Evolutionary conservation across 2,113 vertebrate species (phyloP).

Genomic region (Rhabdornis inornatus): DNA sequence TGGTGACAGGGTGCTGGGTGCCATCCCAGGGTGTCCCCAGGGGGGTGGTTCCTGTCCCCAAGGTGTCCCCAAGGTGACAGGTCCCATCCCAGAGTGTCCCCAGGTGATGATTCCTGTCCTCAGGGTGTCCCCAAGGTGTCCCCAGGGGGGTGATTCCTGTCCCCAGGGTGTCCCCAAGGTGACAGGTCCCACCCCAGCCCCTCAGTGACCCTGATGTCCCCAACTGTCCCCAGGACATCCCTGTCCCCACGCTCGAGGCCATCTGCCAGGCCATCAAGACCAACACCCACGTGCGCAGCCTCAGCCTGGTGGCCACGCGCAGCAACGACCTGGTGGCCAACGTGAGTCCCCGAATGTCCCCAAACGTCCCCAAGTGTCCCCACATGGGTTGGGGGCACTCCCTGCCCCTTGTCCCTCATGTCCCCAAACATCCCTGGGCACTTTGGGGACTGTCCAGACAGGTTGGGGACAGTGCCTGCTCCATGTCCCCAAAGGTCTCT

Average conservation of each 20-base stretch:
- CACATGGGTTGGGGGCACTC: not conserved
- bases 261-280: constrained; percentile 88
- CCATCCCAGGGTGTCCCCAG: not conserved
- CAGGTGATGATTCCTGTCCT: not conserved
- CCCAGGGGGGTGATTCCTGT: not conserved
- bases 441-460: too few relatives aligned
- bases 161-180: not conserved
- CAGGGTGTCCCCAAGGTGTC: accelerated
- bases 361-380: not conserved
- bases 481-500: too few relatives aligned
- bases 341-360: constrained; percentile 65
- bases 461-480: too few relatives aligned
- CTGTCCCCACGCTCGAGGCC: constrained; percentile 83
- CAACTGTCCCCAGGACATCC: constrained; percentile 79
- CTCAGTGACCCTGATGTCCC: not conserved
- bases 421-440: not conserved
- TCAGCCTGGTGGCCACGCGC: constrained; percentile 90
- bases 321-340: constrained; percentile 92
- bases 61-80: not conserved
- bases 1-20: too few relatives aligned
- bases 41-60: not conserved
- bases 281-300: constrained; percentile 84
- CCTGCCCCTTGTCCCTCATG: not conserved
- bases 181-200: too few relatives aligned
- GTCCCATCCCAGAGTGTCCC: not conserved